A percentile compares a stretch with the other conserved stretches of the same genome.
phyloP scores from a whole-genome alignment of 2,888 invertebrate species.

The Tolmerus cingulatus region DNA sequence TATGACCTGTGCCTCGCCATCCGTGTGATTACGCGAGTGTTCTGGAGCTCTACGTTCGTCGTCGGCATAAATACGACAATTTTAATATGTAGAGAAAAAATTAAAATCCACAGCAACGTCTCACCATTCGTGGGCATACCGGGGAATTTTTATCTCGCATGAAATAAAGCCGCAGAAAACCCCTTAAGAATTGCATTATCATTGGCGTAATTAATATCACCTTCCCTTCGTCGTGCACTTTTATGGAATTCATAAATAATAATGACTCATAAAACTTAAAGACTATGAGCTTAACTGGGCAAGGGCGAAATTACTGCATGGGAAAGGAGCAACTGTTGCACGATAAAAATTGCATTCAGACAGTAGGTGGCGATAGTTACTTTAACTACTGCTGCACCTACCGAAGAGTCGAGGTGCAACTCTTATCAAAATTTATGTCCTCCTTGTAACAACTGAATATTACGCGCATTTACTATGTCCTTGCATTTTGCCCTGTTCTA shows the following conservation, averaged over 20 bases:
- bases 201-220: slow-evolving; percentile 45
- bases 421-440: slow-evolving; percentile 40
- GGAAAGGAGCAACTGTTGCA: slow-evolving; percentile 51
- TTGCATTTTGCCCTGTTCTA: not conserved
- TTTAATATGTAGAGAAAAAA: not conserved
- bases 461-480: slow-evolving; percentile 24
- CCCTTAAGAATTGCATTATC: slow-evolving; percentile 43
- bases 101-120: not conserved
- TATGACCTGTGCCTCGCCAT: not conserved
- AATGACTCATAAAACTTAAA: slow-evolving; percentile 47
- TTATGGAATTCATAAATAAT: slow-evolving; percentile 48
- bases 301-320: slow-evolving; percentile 50
- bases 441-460: not conserved
- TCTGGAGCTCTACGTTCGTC: not conserved
- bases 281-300: not conserved
- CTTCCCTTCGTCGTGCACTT: slow-evolving; percentile 17
- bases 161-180: slow-evolving; percentile 8
- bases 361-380: not conserved
- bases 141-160: slow-evolving; percentile 14
- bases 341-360: slow-evolving; percentile 48
- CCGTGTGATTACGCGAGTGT: not conserved
- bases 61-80: not conserved
- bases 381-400: not conserved
- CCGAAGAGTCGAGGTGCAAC: not conserved
- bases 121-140: not conserved